phyloP scores from a whole-genome alignment of 2,797 vertebrate species.

The Myotis pilosus region DNA sequence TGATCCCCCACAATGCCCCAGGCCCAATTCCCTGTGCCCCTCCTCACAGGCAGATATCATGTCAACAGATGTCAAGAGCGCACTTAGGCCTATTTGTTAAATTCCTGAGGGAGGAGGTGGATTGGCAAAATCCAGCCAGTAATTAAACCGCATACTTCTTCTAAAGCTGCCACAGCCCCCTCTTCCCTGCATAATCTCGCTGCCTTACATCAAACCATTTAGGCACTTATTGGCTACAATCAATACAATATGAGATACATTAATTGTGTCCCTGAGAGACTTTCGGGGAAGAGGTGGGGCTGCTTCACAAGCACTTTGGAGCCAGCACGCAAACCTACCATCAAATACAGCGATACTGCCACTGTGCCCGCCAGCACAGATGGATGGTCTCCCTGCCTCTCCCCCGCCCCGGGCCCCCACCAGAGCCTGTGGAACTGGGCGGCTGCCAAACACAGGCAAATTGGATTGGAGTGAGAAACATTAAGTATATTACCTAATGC shows the following conservation, averaged over 20 bases:
- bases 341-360: not conserved
- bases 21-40: constrained; percentile 80
- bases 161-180: constrained; percentile 75
- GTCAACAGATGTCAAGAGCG: constrained; percentile 85
- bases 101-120: constrained; percentile 81
- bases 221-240: constrained; percentile 88
- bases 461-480: constrained; percentile 72
- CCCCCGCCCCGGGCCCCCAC: accelerated
- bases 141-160: constrained; percentile 88
- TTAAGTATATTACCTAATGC: constrained; percentile 78
- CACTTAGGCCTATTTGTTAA: constrained; percentile 88
- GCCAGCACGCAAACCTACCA: not conserved
- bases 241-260: constrained; percentile 86
- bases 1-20: constrained; percentile 74
- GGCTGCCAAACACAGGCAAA: constrained; percentile 75
- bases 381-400: constrained; percentile 48
- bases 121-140: constrained; percentile 84
- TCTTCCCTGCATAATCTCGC: constrained; percentile 80
- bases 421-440: constrained; percentile 68
- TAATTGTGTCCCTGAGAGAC: constrained; percentile 83
- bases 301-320: constrained; percentile 74
- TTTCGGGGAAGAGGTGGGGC: constrained; percentile 82
- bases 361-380: constrained; percentile 45
- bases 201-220: constrained; percentile 83
- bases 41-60: constrained; percentile 82